phyloP scores from a whole-genome alignment of 2,113 vertebrate species.

The Atractosteus spatula region DNA sequence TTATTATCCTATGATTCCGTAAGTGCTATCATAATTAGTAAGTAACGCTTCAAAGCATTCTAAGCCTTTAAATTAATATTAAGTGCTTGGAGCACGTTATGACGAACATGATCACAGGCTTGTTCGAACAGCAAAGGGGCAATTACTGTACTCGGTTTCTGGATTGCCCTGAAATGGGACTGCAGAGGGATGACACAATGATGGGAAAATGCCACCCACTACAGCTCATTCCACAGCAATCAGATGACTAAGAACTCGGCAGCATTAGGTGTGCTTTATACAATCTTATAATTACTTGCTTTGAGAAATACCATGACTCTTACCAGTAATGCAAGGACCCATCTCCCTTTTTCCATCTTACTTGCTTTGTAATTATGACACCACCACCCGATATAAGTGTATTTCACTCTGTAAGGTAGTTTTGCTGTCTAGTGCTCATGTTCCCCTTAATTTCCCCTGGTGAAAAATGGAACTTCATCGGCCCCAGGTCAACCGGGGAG shows the following conservation, averaged over 20 bases:
- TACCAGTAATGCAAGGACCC: neutral
- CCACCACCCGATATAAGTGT: no score
- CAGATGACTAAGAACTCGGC: constrained; percentile 15
- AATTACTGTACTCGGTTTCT: constrained; percentile 17
- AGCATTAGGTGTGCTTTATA: constrained; percentile 2
- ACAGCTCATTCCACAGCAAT: neutral
- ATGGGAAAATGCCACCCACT: neutral
- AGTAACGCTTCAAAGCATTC: constrained; percentile 23
- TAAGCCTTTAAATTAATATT: constrained; percentile 24
- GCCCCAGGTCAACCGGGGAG: no score
- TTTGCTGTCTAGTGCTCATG: no score
- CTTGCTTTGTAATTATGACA: neutral
- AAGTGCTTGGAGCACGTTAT: constrained; percentile 11
- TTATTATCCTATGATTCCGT: neutral
- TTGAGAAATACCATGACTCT: neutral
- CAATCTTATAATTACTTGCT: constrained; percentile 11
- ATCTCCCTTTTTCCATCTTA: neutral
- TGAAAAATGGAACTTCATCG: neutral
- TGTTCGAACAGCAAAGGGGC: constrained; percentile 17
- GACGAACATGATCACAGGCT: constrained; percentile 19
- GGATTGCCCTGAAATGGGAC: neutral
- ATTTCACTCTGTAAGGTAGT: no score
- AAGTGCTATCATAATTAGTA: constrained; percentile 26
- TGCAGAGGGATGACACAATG: neutral
- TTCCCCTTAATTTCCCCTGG: no score